Conservation (phyloP, 2,888 invertebrate species). For the Doris montereyensis region DNA sequence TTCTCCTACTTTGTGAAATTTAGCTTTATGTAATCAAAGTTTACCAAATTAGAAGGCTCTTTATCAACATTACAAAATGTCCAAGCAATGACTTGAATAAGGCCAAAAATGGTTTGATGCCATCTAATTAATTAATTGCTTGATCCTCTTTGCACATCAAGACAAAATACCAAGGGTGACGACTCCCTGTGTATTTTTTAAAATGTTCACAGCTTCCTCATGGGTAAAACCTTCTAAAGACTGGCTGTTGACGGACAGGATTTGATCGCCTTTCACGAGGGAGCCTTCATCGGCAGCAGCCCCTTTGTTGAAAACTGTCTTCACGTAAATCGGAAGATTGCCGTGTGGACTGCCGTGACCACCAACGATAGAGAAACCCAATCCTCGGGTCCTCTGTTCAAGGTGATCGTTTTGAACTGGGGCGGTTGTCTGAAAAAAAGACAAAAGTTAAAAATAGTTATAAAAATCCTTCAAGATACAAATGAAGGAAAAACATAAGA, state of each 20-base stretch:
- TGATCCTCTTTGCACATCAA: constrained; percentile 47
- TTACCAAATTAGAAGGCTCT: no score
- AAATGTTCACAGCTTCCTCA: constrained; percentile 88
- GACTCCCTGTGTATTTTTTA: constrained; percentile 79
- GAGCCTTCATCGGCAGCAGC: constrained; percentile 87
- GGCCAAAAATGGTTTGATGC: neutral
- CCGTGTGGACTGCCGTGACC: constrained; percentile 76
- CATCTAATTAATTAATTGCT: neutral
- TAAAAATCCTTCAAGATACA: no score
- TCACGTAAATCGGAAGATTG: constrained; percentile 76
- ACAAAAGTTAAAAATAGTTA: no score
- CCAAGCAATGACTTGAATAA: neutral
- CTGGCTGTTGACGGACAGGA: constrained; percentile 91
- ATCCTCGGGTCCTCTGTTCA: constrained; percentile 75
- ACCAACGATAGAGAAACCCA: constrained; percentile 77
- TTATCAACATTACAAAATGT: neutral
- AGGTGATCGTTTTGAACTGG: constrained; percentile 70
- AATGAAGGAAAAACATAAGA: no score
- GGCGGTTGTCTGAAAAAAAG: constrained; percentile 53
- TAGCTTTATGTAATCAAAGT: no score
- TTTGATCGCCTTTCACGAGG: constrained; percentile 91
- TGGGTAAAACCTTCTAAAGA: constrained; percentile 78
- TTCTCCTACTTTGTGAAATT: no score
- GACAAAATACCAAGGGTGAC: constrained; percentile 74
- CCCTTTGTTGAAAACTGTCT: constrained; percentile 80